These are phyloP conservation scores for Sitta carolinensis DNA, from an alignment of 2,797 vertebrate species.

Conservation along the genomic window DNA sequence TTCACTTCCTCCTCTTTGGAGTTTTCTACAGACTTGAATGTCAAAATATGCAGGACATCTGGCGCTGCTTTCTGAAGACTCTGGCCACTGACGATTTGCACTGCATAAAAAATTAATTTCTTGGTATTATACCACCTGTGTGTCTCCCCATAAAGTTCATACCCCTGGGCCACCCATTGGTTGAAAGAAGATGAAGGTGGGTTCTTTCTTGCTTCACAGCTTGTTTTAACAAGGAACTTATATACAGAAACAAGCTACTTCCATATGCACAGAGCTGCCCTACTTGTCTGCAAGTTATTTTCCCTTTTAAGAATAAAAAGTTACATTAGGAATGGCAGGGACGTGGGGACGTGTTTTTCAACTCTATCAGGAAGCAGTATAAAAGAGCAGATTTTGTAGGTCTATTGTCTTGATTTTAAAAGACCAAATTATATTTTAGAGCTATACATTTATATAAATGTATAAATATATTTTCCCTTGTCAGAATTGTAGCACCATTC, in stretches of 20 bases:
- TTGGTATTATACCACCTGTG: background rate
- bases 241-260: background rate
- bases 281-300: background rate
- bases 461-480: no score
- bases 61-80: background rate
- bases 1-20: conserved; percentile 41
- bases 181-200: background rate
- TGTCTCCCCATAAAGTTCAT: background rate
- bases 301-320: background rate
- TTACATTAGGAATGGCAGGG: background rate
- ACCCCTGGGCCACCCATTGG: background rate
- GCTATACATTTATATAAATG: no score
- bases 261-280: background rate
- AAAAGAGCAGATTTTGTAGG: background rate
- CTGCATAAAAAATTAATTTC: background rate
- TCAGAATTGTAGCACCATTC: background rate
- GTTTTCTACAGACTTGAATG: background rate
- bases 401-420: background rate
- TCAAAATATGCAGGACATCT: background rate
- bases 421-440: background rate
- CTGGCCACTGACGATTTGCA: background rate
- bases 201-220: background rate
- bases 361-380: background rate
- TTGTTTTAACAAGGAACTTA: background rate
- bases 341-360: background rate